Evolutionary conservation across 2,888 invertebrate species (phyloP).

Genomic region (Colostygia pectinataria): DNA sequence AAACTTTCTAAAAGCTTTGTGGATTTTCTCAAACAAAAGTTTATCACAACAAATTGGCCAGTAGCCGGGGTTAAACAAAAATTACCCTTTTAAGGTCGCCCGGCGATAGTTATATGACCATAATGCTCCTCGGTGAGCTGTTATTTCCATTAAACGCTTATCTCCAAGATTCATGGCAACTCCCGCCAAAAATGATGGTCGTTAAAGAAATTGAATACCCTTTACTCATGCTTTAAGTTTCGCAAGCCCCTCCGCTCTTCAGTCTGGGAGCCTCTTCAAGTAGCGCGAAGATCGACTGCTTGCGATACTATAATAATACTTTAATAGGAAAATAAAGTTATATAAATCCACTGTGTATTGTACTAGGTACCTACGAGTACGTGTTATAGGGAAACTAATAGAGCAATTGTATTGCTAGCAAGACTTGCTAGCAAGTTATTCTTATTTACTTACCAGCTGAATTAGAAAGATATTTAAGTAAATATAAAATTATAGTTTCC

Average conservation of each 20-base stretch:
- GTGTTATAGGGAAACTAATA: too few relatives aligned
- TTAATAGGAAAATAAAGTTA: slow-evolving; percentile 2
- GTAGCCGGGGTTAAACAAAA: slow-evolving; percentile 54
- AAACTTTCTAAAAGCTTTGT: slow-evolving; percentile 22
- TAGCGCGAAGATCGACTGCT: slow-evolving; percentile 23
- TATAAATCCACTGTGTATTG: background rate
- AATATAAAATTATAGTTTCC: too few relatives aligned
- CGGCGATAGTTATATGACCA: slow-evolving; percentile 62
- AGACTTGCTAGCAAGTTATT: too few relatives aligned
- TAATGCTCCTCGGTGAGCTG: slow-evolving; percentile 59
- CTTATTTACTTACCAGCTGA: too few relatives aligned
- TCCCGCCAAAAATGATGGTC: slow-evolving; percentile 68
- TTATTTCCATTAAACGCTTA: slow-evolving; percentile 75
- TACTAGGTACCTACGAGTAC: too few relatives aligned
- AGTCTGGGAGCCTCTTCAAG: slow-evolving; percentile 38
- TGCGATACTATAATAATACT: slow-evolving; percentile 16
- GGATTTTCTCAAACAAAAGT: slow-evolving; percentile 14
- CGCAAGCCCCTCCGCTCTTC: slow-evolving; percentile 44
- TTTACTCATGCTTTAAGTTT: slow-evolving; percentile 63
- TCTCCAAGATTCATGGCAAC: slow-evolving; percentile 72
- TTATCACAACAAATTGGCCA: slow-evolving; percentile 47
- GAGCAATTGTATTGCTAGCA: too few relatives aligned
- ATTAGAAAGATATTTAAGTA: too few relatives aligned
- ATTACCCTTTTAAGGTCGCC: slow-evolving; percentile 57
- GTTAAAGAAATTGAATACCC: slow-evolving; percentile 74